Percentiles rank a stretch among this genome's conserved stretches.
phyloP scores from a whole-genome alignment of 2,113 vertebrate species.

The Malurus alboscapulatus region DNA sequence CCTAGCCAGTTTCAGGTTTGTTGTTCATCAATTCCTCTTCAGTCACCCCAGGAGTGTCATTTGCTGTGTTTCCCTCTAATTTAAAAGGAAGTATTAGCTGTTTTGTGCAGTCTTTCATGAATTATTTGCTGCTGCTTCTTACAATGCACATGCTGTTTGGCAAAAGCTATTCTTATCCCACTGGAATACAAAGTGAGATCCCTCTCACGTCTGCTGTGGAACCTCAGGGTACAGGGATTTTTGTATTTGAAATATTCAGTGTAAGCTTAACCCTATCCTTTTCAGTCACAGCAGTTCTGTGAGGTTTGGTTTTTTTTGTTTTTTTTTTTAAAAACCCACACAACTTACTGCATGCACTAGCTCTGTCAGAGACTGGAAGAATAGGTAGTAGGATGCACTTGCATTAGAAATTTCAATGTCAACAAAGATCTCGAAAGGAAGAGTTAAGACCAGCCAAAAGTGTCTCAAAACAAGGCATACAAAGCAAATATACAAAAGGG shows the following conservation, averaged over 20 bases:
- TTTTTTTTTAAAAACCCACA: not conserved
- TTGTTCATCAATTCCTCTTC: not conserved
- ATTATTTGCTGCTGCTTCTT: not conserved
- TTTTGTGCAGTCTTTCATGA: not conserved
- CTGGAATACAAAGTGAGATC: not conserved
- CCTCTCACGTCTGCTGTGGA: not conserved
- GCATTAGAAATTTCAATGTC: not conserved
- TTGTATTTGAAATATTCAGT: not conserved
- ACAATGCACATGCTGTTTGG: not conserved
- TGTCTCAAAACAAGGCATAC: not conserved
- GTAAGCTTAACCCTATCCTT: not conserved
- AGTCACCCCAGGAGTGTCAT: not conserved
- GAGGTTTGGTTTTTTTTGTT: rapidly evolving
- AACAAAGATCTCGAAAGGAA: not conserved
- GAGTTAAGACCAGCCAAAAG: not conserved
- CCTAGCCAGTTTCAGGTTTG: not conserved
- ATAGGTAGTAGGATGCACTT: not conserved
- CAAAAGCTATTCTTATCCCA: not conserved
- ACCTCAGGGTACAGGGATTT: not conserved
- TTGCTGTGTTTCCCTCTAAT: not conserved
- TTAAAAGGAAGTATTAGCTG: not conserved
- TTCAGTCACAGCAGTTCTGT: not conserved
- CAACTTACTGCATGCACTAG: not conserved
- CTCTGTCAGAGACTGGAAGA: not conserved
- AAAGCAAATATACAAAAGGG: not conserved